Conservation (phyloP, 2,888 invertebrate genomes). For the Sphecodes monilicornis region DNA sequence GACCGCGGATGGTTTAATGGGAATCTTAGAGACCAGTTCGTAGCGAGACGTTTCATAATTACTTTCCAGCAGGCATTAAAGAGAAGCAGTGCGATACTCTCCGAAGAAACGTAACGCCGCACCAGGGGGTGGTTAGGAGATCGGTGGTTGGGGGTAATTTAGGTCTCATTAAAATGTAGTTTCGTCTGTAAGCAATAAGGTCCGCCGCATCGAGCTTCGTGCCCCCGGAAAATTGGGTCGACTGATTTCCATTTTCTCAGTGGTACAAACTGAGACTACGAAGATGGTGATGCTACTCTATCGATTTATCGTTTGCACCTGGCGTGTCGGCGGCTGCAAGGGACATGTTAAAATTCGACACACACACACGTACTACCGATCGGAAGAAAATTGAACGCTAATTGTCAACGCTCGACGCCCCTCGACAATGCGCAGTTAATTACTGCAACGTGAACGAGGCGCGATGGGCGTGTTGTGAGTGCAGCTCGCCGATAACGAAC, state of each 20-base stretch:
- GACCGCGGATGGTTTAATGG: not conserved
- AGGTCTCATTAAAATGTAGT: conserved; percentile 45
- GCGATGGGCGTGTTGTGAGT: not conserved
- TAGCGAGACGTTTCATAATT: not conserved
- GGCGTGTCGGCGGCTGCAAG: not conserved
- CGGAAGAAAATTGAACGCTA: conserved; percentile 44
- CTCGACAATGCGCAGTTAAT: not conserved
- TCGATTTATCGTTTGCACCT: conserved; percentile 34
- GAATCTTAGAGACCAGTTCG: not conserved
- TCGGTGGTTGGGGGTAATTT: conserved; percentile 11
- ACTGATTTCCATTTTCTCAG: conserved; percentile 44
- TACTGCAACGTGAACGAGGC: not conserved
- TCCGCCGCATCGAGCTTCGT: conserved; percentile 20
- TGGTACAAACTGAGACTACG: conserved; percentile 4
- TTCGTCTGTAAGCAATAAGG: conserved; percentile 44
- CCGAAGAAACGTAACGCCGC: not conserved
- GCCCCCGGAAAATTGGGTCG: conserved; percentile 31
- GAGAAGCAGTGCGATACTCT: not conserved
- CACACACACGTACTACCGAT: not conserved
- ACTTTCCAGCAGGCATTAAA: not conserved
- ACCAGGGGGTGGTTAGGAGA: not conserved
- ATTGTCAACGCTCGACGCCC: conserved; percentile 48
- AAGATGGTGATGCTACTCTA: not conserved
- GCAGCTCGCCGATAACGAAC: conserved; percentile 6
- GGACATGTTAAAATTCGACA: conserved; percentile 15